Base-by-base conservation (phyloP, 2,888 invertebrate species). In the Flabesymbios commensalis region DNA sequence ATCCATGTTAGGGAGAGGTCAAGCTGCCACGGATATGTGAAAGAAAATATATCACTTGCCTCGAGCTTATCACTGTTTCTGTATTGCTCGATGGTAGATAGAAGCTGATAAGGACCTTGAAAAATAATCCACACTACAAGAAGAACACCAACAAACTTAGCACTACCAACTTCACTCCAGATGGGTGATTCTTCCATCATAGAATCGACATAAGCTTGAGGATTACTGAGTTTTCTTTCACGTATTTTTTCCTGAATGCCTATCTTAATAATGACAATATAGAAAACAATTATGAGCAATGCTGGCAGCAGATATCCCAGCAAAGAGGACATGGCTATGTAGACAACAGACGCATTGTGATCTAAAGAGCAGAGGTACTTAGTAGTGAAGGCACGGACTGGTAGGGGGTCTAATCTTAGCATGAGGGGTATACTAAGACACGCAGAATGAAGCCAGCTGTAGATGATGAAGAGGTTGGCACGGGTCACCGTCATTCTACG, bases 1-100 rank as follows among this genome's bases (percentile, higher is more conserved):
- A 79, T 67, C 75, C 77, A 79, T 2, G 77, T 65, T 24, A 79
- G 72, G 29, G 74, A 68, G 4, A 75, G 61, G 29, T 75, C 76
- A 7, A 77, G 60, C 57, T 73, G 66, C 72, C 74, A 75, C 1
- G 72, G 71, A 55, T 76, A 74, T n/a, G 63, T 48, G 17, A 75
- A 41, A 7, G 63, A 47, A n/a, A 64, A 49, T 1, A 52, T 28
- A 7, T 62, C 47, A 39, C 53, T 53, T 10, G 31, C 36, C 10
- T 54, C n/a, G 36, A 59, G 14, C 49, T 63, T 59, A 22, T 29
- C n/a, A 19, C 54, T 61, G 47, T 52, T 55, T 14, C 53, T 32
- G 42, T 52, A 61, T 47, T 63, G 57, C 47, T 63, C 64, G 3
- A 62, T 53, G 24, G 39, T 59, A 43, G 36, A 57, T 17, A 69